These are phyloP conservation scores for Rhabdomys dilectus DNA, from an alignment of 2,113 vertebrate species.

Conservation along the genomic window DNA sequence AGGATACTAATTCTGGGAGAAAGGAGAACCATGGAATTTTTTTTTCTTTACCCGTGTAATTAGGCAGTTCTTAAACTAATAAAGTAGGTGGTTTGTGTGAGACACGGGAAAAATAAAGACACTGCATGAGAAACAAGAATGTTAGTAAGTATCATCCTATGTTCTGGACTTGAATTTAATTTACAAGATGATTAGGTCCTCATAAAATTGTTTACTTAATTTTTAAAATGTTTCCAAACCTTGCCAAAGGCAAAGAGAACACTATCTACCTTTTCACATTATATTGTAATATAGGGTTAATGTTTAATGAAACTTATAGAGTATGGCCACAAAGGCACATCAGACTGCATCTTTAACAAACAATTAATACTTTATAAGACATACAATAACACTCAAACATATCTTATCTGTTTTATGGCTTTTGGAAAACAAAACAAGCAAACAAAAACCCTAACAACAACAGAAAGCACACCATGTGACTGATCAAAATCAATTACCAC, in stretches of 20 bases:
- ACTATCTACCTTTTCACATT: neutral
- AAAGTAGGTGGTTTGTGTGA: constrained; percentile 58
- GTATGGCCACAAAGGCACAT: neutral
- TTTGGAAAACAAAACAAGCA: constrained; percentile 11
- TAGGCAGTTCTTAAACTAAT: constrained; percentile 28
- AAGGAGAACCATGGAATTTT: neutral
- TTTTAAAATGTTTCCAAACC: constrained; percentile 58
- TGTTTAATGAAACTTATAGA: constrained; percentile 59
- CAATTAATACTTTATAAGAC: constrained; percentile 61
- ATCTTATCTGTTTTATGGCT: constrained; percentile 8
- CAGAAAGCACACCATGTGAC: neutral
- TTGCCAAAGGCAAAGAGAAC: constrained; percentile 34
- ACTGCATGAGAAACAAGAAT: constrained; percentile 40
- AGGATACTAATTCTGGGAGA: neutral
- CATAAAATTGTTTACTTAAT: constrained; percentile 72
- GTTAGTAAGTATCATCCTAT: constrained; percentile 64
- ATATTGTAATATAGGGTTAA: constrained; percentile 37
- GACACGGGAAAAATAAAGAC: constrained; percentile 72
- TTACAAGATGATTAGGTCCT: constrained; percentile 60
- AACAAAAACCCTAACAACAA: neutral
- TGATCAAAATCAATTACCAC: constrained; percentile 26
- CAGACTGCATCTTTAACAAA: constrained; percentile 58
- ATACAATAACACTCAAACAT: constrained; percentile 8
- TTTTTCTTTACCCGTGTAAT: constrained; percentile 58
- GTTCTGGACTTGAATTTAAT: constrained; percentile 46